These are phyloP conservation scores for Seira ritae DNA, from an alignment of 2,888 invertebrate genomes.

Conservation along the genomic window DNA sequence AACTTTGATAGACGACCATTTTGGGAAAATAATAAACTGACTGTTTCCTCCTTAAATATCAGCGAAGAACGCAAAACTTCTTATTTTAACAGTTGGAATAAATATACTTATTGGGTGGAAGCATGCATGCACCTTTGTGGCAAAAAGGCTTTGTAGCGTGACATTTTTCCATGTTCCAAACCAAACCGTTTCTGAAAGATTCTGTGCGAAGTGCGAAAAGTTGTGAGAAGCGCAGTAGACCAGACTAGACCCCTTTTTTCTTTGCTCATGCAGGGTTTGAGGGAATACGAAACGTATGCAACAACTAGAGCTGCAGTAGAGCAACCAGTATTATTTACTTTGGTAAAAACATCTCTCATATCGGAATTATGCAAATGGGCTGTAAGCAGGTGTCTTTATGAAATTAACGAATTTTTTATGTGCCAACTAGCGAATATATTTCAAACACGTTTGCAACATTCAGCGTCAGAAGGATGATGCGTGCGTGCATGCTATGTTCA, in stretches of 20 bases:
- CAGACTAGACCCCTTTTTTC: background rate
- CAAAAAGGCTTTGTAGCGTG: slow-evolving; percentile 15
- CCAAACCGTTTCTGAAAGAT: slow-evolving; percentile 18
- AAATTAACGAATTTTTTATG: slow-evolving; percentile 35
- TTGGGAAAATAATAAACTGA: background rate
- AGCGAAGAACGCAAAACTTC: too few species aligned
- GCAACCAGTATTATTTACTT: slow-evolving; percentile 30
- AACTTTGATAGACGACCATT: too few species aligned
- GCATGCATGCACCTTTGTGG: slow-evolving; percentile 9
- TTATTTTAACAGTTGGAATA: background rate
- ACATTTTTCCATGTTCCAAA: slow-evolving; percentile 39
- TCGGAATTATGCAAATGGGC: slow-evolving; percentile 52
- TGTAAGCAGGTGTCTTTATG: slow-evolving; percentile 47
- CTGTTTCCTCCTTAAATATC: background rate
- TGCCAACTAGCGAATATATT: slow-evolving; percentile 41
- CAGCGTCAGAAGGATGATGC: slow-evolving; percentile 10
- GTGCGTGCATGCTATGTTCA: slow-evolving; percentile 21
- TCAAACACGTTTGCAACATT: slow-evolving; percentile 17
- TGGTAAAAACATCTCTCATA: slow-evolving; percentile 29
- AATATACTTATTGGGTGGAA: background rate
- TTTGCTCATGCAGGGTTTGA: background rate
- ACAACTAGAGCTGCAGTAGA: too few species aligned
- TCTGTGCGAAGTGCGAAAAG: background rate
- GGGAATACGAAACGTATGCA: background rate
- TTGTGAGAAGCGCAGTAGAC: background rate